A percentile compares a stretch with the other conserved stretches of the same genome.
Conservation (phyloP, 2,888 invertebrate genomes). For the Iphiclides podalirius region DNA sequence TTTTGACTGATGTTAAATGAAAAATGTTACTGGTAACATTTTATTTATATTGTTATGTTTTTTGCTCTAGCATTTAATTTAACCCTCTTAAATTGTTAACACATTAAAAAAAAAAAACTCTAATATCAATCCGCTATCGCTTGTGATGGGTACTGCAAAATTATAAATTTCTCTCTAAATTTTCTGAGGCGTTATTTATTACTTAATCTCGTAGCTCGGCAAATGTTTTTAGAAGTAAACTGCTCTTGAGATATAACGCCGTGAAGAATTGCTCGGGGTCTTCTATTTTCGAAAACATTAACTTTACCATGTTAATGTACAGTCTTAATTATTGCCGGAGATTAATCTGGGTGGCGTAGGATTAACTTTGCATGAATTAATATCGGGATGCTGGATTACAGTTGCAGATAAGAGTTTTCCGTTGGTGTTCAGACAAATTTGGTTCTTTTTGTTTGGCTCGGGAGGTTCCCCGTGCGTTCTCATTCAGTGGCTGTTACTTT, state of each 20-base stretch:
- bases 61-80: too few relatives aligned
- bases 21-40: too few relatives aligned
- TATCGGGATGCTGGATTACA: neutral
- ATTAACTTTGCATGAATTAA: neutral
- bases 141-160: constrained; percentile 38
- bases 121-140: constrained; percentile 40
- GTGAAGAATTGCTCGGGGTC: constrained; percentile 39
- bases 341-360: neutral
- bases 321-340: constrained; percentile 4
- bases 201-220: constrained; percentile 70
- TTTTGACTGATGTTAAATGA: too few relatives aligned
- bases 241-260: constrained; percentile 53
- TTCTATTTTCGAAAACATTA: constrained; percentile 33
- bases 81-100: too few relatives aligned
- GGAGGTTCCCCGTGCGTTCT: too few relatives aligned
- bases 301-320: constrained; percentile 15
- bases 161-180: constrained; percentile 71
- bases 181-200: constrained; percentile 72
- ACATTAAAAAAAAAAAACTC: too few relatives aligned
- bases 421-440: too few relatives aligned
- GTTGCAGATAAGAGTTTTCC: neutral
- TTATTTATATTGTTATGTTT: too few relatives aligned
- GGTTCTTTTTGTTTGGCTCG: too few relatives aligned
- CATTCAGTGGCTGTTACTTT: too few relatives aligned
- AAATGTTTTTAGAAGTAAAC: constrained; percentile 68